Percentiles rank a stretch among this genome's conserved stretches.
These are phyloP conservation scores for Cylloceria caligata DNA, from an alignment of 2,888 invertebrate species.

Conservation along the genomic window DNA sequence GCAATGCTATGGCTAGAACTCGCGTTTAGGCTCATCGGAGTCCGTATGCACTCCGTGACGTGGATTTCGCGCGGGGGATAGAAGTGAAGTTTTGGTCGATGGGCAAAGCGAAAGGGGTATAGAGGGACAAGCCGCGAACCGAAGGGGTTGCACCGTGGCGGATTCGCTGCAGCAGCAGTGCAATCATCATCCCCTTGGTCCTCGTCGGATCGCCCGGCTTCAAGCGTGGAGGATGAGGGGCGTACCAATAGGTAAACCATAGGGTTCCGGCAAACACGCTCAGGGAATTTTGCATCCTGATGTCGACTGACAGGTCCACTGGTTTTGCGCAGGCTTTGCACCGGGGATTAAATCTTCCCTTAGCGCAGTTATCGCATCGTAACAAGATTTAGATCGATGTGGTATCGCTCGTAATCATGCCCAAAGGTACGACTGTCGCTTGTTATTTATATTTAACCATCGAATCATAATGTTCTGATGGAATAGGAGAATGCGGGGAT, in stretches of 20 bases:
- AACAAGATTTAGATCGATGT: conserved; percentile 10
- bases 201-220: conserved; percentile 12
- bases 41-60: conserved; percentile 70
- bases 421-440: no score
- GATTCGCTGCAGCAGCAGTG: conserved; percentile 43
- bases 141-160: conserved; percentile 51
- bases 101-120: conserved; percentile 48
- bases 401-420: not conserved
- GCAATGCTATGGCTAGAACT: conserved; percentile 65
- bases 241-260: conserved; percentile 67
- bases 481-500: no score
- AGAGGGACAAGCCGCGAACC: no score
- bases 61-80: conserved; percentile 65
- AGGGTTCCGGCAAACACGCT: conserved; percentile 68
- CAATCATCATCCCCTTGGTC: conserved; percentile 38
- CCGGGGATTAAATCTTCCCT: conserved; percentile 66
- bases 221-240: conserved; percentile 65
- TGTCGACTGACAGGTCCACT: conserved; percentile 68
- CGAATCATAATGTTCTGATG: no score
- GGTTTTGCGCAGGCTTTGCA: conserved; percentile 52
- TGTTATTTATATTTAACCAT: no score
- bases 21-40: conserved; percentile 71
- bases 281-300: conserved; percentile 66
- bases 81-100: conserved; percentile 50
- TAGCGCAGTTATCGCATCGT: conserved; percentile 34